phyloP scores from a whole-genome alignment of 1,140 invertebrate species.

The Drosophila truncata region DNA sequence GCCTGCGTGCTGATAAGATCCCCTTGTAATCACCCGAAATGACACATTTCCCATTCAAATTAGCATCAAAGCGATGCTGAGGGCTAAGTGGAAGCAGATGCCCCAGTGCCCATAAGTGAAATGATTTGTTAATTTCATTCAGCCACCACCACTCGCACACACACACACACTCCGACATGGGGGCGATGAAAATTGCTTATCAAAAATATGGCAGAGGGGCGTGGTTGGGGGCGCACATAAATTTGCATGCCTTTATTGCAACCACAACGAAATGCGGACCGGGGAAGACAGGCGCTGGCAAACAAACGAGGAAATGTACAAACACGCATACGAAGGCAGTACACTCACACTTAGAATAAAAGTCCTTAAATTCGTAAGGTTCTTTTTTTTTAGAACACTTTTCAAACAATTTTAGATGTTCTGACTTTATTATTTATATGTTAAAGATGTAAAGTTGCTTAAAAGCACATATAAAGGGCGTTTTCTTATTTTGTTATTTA shows the following conservation, averaged over 20 bases:
- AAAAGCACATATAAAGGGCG: neutral
- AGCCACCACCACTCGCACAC: constrained; percentile 20
- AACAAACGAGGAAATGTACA: constrained; percentile 51
- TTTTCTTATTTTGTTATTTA: neutral
- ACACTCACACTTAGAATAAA: neutral
- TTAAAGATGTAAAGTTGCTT: neutral
- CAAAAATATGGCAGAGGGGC: constrained; percentile 63
- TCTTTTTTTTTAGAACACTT: neutral
- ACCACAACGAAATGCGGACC: constrained; percentile 55
- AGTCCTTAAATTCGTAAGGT: neutral
- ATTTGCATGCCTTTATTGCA: constrained; percentile 83
- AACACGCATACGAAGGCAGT: constrained; percentile 22
- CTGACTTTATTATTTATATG: neutral
- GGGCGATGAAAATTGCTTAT: constrained; percentile 76
- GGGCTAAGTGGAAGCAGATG: constrained; percentile 56
- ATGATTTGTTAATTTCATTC: constrained; percentile 82
- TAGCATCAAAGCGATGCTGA: constrained; percentile 75
- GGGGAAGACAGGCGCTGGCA: constrained; percentile 49
- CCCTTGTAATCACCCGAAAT: constrained; percentile 71
- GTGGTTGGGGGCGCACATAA: constrained; percentile 48
- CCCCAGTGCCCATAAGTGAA: constrained; percentile 48
- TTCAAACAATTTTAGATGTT: neutral
- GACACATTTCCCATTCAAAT: constrained; percentile 79
- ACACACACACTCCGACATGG: constrained; percentile 6
- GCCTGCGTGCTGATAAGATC: constrained; percentile 61